These are phyloP conservation scores for Ascaphus truei DNA, from an alignment of 2,113 vertebrate species.

Conservation along the genomic window DNA sequence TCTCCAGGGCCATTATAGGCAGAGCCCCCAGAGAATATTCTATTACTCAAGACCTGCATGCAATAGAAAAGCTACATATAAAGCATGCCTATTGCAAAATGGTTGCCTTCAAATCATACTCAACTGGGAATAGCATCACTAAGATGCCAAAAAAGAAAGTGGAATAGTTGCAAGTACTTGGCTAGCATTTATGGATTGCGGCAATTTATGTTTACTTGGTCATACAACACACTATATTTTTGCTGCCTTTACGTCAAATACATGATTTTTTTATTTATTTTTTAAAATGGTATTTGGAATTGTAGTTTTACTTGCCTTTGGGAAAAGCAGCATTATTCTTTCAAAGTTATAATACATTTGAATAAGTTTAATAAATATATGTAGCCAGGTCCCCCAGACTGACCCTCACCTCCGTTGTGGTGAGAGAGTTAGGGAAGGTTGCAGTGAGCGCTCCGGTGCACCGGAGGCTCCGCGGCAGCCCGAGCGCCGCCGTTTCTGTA, in stretches of 20 bases:
- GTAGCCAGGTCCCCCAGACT: neutral
- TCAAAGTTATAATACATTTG: neutral
- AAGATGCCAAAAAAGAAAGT: neutral
- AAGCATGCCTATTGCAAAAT: neutral
- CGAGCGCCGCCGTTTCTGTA: too few species aligned
- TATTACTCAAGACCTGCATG: neutral
- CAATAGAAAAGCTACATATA: neutral
- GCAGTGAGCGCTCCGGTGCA: too few species aligned
- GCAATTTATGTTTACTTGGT: slow-evolving; percentile 1
- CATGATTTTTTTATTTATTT: neutral
- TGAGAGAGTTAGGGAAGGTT: neutral
- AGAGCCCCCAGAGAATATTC: neutral
- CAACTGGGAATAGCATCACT: neutral
- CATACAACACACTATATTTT: neutral
- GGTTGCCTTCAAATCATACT: slow-evolving; percentile 6
- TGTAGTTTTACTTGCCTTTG: too few species aligned
- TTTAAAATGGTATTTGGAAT: neutral
- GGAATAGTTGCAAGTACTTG: neutral
- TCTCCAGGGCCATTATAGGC: neutral
- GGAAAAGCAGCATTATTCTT: neutral
- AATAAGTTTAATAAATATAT: neutral
- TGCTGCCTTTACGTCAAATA: neutral
- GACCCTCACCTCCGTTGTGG: neutral
- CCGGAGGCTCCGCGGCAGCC: too few species aligned
- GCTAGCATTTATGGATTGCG: neutral